These are phyloP conservation scores for Athalia circularis DNA, from an alignment of 2,888 invertebrate genomes.

Conservation along the genomic window DNA sequence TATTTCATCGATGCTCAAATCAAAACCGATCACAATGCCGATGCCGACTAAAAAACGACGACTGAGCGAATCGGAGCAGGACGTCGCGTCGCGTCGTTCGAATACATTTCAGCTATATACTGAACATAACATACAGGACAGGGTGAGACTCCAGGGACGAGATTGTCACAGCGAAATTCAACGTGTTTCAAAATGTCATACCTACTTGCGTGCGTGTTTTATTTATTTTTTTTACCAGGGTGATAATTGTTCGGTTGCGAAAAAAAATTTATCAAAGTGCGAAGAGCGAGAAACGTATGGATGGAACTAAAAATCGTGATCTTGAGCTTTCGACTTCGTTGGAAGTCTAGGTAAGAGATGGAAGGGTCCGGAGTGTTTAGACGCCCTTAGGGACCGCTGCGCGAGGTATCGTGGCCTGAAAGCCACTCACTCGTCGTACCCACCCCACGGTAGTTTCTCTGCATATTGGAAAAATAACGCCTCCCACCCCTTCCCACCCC, in stretches of 20 bases:
- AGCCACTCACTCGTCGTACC: constrained; percentile 51
- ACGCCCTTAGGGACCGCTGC: constrained; percentile 63
- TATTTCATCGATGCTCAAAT: too few relatives aligned
- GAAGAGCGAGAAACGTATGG: not conserved
- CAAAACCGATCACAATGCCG: too few relatives aligned
- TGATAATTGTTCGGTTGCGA: not conserved
- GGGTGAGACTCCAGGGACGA: not conserved
- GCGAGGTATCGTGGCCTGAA: constrained; percentile 57
- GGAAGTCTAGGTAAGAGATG: constrained; percentile 55
- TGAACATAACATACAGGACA: not conserved
- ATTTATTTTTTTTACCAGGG: not conserved
- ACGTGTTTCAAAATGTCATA: too few relatives aligned
- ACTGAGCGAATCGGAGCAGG: too few relatives aligned
- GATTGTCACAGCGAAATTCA: not conserved
- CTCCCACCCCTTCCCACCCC: not conserved
- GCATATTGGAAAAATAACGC: constrained; percentile 66
- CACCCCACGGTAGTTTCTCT: constrained; percentile 49
- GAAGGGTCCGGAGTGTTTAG: constrained; percentile 69
- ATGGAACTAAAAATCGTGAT: constrained; percentile 10
- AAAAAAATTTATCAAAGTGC: too few relatives aligned
- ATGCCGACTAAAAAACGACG: too few relatives aligned
- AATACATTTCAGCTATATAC: too few relatives aligned
- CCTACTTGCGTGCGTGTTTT: too few relatives aligned
- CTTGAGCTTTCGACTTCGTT: constrained; percentile 19
- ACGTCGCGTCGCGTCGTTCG: too few relatives aligned